A percentile compares a stretch with the other conserved stretches of the same genome.
Conservation (phyloP, 2,113 vertebrate genomes). For the Neogale vison region DNA sequence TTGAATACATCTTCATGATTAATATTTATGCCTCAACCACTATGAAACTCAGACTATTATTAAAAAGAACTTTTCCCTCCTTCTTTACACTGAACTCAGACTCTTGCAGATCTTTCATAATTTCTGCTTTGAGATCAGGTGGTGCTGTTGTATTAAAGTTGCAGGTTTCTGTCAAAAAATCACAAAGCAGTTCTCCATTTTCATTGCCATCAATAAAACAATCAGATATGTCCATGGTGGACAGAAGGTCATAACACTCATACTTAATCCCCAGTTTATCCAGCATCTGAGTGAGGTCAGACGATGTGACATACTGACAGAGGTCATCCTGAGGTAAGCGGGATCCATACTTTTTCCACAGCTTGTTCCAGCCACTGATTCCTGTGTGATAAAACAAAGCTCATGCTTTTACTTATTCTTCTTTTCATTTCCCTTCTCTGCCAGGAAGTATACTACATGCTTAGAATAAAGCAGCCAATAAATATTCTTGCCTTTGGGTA, state of each 20-base stretch:
- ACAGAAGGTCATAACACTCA: conserved; percentile 85
- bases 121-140: conserved; percentile 86
- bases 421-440: neutral
- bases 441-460: neutral
- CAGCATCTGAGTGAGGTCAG: conserved; percentile 86
- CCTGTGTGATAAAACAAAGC: conserved; percentile 78
- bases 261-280: conserved; percentile 86
- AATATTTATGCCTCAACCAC: conserved; percentile 84
- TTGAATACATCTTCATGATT: neutral
- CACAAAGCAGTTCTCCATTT: conserved; percentile 91
- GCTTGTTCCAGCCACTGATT: conserved; percentile 87
- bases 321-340: conserved; percentile 84
- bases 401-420: conserved; percentile 31
- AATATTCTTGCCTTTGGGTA: neutral
- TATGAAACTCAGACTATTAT: conserved; percentile 88
- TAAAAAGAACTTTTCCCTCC: conserved; percentile 91
- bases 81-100: conserved; percentile 88
- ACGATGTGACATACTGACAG: conserved; percentile 86
- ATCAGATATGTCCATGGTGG: conserved; percentile 92
- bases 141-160: conserved; percentile 90
- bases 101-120: conserved; percentile 88
- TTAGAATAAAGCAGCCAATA: neutral
- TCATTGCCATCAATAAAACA: conserved; percentile 91
- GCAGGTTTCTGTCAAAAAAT: conserved; percentile 93
- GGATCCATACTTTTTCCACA: conserved; percentile 86